Percentiles rank a stretch among this genome's conserved stretches.
phyloP scores from a whole-genome alignment of 2,888 invertebrate species.

The Scelioninae gen. 1 region DNA sequence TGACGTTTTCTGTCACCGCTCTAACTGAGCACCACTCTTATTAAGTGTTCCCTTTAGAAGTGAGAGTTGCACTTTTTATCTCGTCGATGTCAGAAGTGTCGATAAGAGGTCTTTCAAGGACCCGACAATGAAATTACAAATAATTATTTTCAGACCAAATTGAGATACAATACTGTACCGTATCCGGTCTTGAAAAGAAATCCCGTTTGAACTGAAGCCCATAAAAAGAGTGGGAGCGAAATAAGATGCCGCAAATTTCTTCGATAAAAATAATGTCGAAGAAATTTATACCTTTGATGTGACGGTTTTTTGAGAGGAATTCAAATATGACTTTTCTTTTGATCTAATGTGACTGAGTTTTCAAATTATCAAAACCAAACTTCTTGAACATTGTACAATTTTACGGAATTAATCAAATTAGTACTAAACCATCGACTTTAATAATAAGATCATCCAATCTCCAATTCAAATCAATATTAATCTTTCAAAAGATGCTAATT shows the following conservation, averaged over 20 bases:
- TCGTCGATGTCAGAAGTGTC: conserved; percentile 72
- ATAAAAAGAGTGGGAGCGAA: neutral
- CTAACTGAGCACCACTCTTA: conserved; percentile 82
- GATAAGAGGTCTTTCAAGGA: conserved; percentile 59
- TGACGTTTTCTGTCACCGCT: conserved; percentile 81
- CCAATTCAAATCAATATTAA: conserved; percentile 14
- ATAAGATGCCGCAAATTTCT: neutral
- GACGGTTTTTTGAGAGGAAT: neutral
- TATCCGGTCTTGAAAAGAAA: neutral
- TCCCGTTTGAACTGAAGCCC: neutral
- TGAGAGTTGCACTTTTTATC: conserved; percentile 77
- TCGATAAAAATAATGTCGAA: conserved; percentile 1
- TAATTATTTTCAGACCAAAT: conserved; percentile 52
- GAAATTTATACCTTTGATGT: neutral
- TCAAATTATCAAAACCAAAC: too few relatives aligned
- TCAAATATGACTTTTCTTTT: too few relatives aligned
- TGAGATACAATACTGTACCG: conserved; percentile 27
- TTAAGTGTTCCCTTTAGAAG: conserved; percentile 79
- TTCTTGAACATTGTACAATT: too few relatives aligned
- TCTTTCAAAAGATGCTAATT: conserved; percentile 19
- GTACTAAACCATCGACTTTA: too few relatives aligned
- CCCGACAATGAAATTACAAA: conserved; percentile 59
- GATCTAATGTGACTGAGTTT: too few relatives aligned
- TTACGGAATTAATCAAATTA: too few relatives aligned
- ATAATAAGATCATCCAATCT: neutral